Base-by-base conservation (phyloP, 2,113 vertebrate genomes). In the Gambusia affinis region DNA sequence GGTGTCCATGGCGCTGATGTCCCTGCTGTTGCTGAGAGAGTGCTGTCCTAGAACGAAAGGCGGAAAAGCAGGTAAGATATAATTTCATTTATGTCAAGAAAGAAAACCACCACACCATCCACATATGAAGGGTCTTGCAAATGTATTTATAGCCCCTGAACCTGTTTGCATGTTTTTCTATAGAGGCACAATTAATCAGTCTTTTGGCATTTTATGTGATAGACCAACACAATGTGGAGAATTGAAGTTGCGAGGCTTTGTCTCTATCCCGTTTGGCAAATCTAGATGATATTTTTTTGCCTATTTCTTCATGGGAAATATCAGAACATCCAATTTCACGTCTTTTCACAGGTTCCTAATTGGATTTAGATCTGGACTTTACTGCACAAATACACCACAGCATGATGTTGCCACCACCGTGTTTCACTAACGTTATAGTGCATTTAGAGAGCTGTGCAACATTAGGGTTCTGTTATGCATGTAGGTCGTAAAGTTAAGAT, bases 1-100 rank as follows among this genome's bases (percentile, higher is more conserved):
- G 94, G 97, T 99, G 96, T 99, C 98, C 98, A 99, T 99, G 94
- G 97, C 95, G 92, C 97, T 99, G 95, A 97, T 95, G 95, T 99
- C 97, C 95, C 97, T 96, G 96, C 96, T 96, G 96, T 97, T 97
- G 95, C 96, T 99, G 95, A 98, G 96, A 94, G 98, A 98, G 95
- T 97, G 92, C 92, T 94, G 98, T 95, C 98, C 98, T 99, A 95
- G 92, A 82, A 95, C 90, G 0, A 86, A 91, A 94, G 89, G 69
- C 67, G 73, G 28, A 67, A 30, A 31, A 92, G 64, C 60, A 79
- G 78, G 37, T 85, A 68, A 90, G 73, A 47, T 11, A 60, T 30
- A 17, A 70, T 75, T 44, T 72, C 69, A 31, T 27, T 15, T 30
- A 54, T 63, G 61, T 42, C 30, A 37, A 12, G 24, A 33, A 37